Conservation (phyloP, 2,888 invertebrate genomes). For the Tinea semifulvella region DNA sequence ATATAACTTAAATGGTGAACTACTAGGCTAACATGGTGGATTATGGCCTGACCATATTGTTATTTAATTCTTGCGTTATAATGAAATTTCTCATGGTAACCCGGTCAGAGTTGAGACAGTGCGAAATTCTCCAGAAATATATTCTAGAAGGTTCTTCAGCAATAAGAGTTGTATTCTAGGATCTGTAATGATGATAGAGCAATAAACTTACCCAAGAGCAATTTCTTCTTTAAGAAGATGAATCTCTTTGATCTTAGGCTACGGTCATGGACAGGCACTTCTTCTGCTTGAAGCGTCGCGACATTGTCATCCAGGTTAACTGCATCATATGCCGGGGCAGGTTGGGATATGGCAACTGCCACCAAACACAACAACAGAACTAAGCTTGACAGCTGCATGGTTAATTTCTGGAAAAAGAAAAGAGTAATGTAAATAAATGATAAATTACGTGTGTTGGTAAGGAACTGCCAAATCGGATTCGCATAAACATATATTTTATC, state of each 20-base stretch:
- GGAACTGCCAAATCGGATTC: no score
- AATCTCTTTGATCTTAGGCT: conserved; percentile 51
- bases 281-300: conserved; percentile 31
- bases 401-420: conserved; percentile 20
- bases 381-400: conserved; percentile 51
- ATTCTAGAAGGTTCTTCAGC: background rate
- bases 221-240: conserved; percentile 51
- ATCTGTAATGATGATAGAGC: no score
- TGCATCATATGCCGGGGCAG: conserved; percentile 20
- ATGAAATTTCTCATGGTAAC: no score
- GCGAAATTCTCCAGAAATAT: no score
- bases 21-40: no score
- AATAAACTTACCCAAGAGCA: conserved; percentile 48
- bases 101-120: no score
- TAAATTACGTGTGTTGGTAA: no score
- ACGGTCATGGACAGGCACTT: conserved; percentile 39
- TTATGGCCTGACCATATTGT: no score
- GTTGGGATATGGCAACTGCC: conserved; percentile 26
- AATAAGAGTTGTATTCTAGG: background rate
- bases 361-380: conserved; percentile 47
- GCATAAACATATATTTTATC: no score
- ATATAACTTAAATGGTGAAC: no score
- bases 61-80: no score
- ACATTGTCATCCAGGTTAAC: conserved; percentile 10
- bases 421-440: background rate